Percentiles rank a stretch among this genome's conserved stretches.
Evolutionary conservation across 2,888 invertebrate genomes (phyloP).

Genomic region (Cataglyphis livida): DNA sequence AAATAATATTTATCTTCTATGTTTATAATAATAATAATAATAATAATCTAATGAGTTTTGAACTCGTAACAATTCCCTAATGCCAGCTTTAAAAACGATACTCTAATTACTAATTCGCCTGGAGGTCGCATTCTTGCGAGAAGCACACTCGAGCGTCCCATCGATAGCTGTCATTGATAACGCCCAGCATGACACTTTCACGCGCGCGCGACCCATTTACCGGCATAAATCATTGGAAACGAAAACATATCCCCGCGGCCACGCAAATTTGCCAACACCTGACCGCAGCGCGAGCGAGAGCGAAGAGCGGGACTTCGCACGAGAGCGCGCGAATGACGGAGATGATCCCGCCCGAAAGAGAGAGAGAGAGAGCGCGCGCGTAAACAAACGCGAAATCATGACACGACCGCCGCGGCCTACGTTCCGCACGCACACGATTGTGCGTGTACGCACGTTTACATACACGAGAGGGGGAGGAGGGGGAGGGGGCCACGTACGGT

Average conservation of each 20-base stretch:
- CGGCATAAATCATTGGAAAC: slow-evolving; percentile 85
- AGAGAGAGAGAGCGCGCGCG: slow-evolving; percentile 75
- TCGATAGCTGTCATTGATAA: slow-evolving; percentile 79
- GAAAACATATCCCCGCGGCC: slow-evolving; percentile 85
- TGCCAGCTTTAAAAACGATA: slow-evolving; percentile 5
- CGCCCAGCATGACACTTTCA: slow-evolving; percentile 77
- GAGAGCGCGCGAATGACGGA: slow-evolving; percentile 54
- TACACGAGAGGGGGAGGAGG: neutral
- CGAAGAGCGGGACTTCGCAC: slow-evolving; percentile 59
- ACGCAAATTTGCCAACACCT: slow-evolving; percentile 85
- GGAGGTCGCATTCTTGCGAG: slow-evolving; percentile 71
- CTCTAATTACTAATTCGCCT: slow-evolving; percentile 37
- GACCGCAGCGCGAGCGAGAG: slow-evolving; percentile 78
- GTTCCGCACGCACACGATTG: slow-evolving; percentile 68
- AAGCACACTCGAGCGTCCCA: slow-evolving; percentile 73
- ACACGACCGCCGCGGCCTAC: slow-evolving; percentile 77
- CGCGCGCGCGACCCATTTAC: slow-evolving; percentile 80
- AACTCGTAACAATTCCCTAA: neutral
- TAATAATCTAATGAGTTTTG: neutral
- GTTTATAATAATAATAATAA: too few species aligned
- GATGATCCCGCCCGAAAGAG: slow-evolving; percentile 58
- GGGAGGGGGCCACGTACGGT: slow-evolving; percentile 7
- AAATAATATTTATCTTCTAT: neutral
- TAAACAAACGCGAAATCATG: slow-evolving; percentile 85
- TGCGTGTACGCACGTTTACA: slow-evolving; percentile 46